phyloP scores from a whole-genome alignment of 2,797 vertebrate species.

The Cryptoprocta ferox region DNA sequence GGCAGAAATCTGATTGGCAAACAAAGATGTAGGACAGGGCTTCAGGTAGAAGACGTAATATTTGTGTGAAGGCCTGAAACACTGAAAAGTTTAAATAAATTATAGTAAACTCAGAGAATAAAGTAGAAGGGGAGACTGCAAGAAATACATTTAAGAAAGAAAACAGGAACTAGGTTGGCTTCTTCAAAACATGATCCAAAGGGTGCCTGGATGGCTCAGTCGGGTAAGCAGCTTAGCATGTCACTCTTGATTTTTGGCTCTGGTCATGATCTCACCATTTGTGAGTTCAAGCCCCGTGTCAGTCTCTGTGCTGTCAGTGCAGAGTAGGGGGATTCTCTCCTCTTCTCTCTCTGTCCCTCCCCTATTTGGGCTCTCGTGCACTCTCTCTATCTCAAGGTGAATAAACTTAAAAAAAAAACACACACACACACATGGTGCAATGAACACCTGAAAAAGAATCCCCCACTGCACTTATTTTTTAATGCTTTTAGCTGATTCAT shows the following conservation, averaged over 20 bases:
- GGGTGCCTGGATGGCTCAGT: no score
- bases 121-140: not conserved
- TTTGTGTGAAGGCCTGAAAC: not conserved
- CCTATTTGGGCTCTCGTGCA: no score
- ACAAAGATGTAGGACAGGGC: not conserved
- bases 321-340: no score
- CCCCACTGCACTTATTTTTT: not conserved
- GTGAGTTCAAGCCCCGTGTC: no score
- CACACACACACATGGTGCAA: not conserved
- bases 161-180: not conserved
- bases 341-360: no score
- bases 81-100: not conserved
- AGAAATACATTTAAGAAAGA: not conserved
- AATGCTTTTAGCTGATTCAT: not conserved
- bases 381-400: no score
- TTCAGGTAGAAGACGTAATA: not conserved
- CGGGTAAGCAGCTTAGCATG: no score
- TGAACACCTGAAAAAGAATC: not conserved
- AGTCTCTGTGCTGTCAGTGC: no score
- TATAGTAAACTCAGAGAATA: not conserved
- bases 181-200: not conserved
- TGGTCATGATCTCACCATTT: no score
- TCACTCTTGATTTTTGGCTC: no score
- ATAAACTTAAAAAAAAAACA: no score
- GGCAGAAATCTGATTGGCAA: not conserved